Conservation (phyloP, 2,888 invertebrate genomes). For the Drosophila mimica region DNA sequence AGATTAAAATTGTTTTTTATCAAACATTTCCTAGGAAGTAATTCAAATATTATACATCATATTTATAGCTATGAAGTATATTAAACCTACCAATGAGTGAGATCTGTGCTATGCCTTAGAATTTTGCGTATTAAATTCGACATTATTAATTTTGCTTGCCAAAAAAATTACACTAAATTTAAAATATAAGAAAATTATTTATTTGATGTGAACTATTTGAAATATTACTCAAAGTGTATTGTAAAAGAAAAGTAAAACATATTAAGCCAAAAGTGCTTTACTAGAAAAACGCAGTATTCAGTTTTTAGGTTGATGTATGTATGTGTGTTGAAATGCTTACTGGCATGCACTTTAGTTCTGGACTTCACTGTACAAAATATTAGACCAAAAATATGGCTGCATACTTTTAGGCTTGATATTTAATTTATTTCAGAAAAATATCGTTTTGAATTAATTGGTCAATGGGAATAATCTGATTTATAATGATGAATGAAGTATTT, state of each 20-base stretch:
- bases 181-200: not conserved
- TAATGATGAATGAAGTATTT: not conserved
- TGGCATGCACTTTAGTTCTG: not conserved
- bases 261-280: not conserved
- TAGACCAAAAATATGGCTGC: not conserved
- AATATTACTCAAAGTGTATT: slow-evolving; percentile 5
- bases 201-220: slow-evolving; percentile 11
- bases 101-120: slow-evolving; percentile 28
- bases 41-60: not conserved
- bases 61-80: not conserved
- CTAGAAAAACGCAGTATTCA: not conserved
- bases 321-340: not conserved
- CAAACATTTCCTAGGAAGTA: slow-evolving; percentile 37
- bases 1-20: slow-evolving; percentile 45
- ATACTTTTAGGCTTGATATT: slow-evolving; percentile 17
- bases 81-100: slow-evolving; percentile 30
- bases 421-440: not conserved
- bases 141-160: slow-evolving; percentile 22
- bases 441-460: not conserved
- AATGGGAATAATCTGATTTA: not conserved
- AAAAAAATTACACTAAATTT: not conserved
- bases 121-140: slow-evolving; percentile 43
- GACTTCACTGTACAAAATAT: slow-evolving; percentile 19
- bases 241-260: not conserved
- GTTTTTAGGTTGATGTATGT: not conserved